Percentiles rank a stretch among this genome's conserved stretches.
phyloP scores from a whole-genome alignment of 2,888 invertebrate genomes.

The Acleris sparsana region DNA sequence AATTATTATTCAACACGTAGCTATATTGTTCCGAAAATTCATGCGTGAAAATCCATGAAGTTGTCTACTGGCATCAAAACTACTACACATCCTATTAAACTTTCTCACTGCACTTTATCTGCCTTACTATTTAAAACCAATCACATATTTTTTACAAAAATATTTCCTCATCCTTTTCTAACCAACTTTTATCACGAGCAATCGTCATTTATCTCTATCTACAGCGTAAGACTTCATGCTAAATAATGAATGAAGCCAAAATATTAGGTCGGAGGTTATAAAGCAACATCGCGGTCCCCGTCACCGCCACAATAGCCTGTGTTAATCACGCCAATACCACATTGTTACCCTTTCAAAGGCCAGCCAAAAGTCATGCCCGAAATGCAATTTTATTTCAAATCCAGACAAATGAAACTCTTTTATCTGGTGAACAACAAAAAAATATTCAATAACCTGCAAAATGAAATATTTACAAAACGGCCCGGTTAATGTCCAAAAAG shows the following conservation, averaged over 20 bases:
- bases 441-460: constrained; percentile 61
- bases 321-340: constrained; percentile 51
- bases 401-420: constrained; percentile 67
- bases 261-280: constrained; percentile 20
- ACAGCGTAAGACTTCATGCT: neutral
- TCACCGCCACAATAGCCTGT: constrained; percentile 44
- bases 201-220: no score
- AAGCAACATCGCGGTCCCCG: constrained; percentile 36
- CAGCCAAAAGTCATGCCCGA: constrained; percentile 58
- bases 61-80: no score
- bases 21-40: no score
- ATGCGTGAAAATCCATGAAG: no score
- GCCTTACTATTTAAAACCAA: no score
- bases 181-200: no score
- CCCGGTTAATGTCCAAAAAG: constrained; percentile 64
- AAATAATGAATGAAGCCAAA: neutral
- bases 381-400: constrained; percentile 62
- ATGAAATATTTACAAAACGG: constrained; percentile 71
- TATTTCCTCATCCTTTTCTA: no score
- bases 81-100: no score
- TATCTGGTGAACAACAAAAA: constrained; percentile 60
- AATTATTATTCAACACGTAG: no score
- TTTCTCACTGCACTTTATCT: no score
- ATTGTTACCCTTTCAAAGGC: constrained; percentile 52
- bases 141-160: no score